Percentiles rank a stretch among this genome's conserved stretches.
Evolutionary conservation across 2,797 vertebrate genomes (phyloP).

Genomic region (Pteronotus mesoamericanus): DNA sequence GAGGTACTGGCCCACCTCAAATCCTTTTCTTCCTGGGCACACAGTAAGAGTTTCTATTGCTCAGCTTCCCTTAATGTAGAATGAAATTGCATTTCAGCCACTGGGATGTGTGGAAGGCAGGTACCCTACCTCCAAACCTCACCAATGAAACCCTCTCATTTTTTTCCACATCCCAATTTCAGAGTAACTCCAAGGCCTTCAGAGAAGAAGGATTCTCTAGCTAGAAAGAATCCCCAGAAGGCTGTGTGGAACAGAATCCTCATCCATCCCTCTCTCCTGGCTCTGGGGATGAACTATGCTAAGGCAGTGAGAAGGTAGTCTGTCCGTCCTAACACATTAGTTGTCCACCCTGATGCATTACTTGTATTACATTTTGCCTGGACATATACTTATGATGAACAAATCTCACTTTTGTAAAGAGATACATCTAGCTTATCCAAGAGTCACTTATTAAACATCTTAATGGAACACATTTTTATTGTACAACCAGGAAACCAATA

Average conservation of each 20-base stretch:
- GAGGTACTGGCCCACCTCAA: neutral
- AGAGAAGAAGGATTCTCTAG: neutral
- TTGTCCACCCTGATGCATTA: neutral
- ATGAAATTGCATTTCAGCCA: neutral
- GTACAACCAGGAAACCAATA: neutral
- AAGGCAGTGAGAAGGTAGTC: neutral
- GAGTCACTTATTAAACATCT: neutral
- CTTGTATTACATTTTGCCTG: neutral
- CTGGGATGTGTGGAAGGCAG: neutral
- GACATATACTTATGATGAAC: neutral
- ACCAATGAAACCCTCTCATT: neutral
- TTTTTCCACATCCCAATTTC: neutral
- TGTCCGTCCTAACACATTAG: neutral
- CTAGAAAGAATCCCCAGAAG: neutral
- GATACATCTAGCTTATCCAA: neutral
- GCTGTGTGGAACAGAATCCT: neutral
- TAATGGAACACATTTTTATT: neutral
- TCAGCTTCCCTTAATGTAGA: neutral
- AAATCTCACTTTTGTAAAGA: neutral
- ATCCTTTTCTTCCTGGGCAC: neutral
- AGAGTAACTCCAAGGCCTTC: neutral
- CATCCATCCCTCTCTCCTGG: fast-evolving
- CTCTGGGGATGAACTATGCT: neutral
- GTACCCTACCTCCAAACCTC: neutral
- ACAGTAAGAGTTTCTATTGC: neutral